Percentiles rank a stretch among this genome's conserved stretches.
phyloP scores from a whole-genome alignment of 2,888 invertebrate genomes.

The Timema cristinae region DNA sequence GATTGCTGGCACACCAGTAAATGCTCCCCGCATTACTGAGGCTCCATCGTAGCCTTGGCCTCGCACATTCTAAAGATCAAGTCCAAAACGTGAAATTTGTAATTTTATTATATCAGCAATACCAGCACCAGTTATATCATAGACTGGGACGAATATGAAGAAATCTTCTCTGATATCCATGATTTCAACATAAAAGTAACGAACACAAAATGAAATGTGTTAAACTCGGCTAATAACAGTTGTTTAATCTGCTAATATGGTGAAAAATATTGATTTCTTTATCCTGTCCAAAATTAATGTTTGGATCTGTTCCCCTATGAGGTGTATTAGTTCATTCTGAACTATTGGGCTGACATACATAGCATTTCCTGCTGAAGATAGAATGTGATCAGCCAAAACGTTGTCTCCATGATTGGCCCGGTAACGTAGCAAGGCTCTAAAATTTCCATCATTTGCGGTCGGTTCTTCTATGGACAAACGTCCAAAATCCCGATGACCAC shows the following conservation, averaged over 20 bases:
- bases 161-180: neutral
- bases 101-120: neutral
- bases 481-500: slow-evolving; percentile 31
- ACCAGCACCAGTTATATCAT: slow-evolving; percentile 4
- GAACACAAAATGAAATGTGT: neutral
- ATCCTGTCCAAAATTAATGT: neutral
- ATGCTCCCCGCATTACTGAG: neutral
- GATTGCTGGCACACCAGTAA: neutral
- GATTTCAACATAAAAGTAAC: neutral
- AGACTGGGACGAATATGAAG: neutral
- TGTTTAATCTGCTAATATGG: slow-evolving; percentile 33
- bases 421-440: slow-evolving; percentile 37
- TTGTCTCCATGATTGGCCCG: slow-evolving; percentile 36
- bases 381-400: slow-evolving; percentile 32
- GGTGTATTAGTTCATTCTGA: slow-evolving; percentile 7
- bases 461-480: slow-evolving; percentile 8
- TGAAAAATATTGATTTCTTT: neutral
- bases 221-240: slow-evolving; percentile 27
- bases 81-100: neutral
- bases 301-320: neutral
- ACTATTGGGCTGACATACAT: slow-evolving; percentile 36
- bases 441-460: slow-evolving; percentile 33
- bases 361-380: slow-evolving; percentile 31
- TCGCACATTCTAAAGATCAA: neutral
- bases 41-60: slow-evolving; percentile 2